Percentiles rank a stretch among this genome's conserved stretches.
Conservation (phyloP, 37 sponge, comb jelly and placozoan genomes). For the Agelas oroides region DNA sequence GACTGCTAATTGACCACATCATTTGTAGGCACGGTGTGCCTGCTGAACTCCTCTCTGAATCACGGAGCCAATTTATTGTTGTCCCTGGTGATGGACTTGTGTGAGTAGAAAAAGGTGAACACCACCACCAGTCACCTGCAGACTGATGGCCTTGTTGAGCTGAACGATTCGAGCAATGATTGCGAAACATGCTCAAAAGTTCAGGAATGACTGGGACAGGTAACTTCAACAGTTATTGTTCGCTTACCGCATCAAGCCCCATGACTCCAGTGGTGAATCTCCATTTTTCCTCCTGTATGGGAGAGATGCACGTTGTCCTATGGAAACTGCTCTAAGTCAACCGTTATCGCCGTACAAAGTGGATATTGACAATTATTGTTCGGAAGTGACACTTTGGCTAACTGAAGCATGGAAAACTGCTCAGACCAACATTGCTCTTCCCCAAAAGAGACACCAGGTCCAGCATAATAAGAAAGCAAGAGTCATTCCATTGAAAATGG, state of each 20-base stretch:
- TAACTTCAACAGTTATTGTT: constrained; percentile 35
- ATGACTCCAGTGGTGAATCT: constrained; percentile 24
- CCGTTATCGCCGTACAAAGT: background rate
- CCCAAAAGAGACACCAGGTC: too few relatives aligned
- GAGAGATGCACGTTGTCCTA: constrained; percentile 35
- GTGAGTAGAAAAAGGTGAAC: constrained; percentile 28
- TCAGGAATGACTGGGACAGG: constrained; percentile 50
- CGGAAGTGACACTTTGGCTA: too few relatives aligned
- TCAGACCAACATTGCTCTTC: too few relatives aligned
- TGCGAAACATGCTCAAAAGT: constrained; percentile 17
- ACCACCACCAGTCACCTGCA: constrained; percentile 65
- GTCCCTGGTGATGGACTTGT: background rate
- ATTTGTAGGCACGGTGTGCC: constrained; percentile 46
- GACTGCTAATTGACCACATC: constrained; percentile 17
- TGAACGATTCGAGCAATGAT: constrained; percentile 40
- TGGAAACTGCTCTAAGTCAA: background rate
- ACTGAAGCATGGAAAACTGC: too few relatives aligned
- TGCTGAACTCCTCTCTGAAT: constrained; percentile 17
- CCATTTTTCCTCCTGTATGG: constrained; percentile 58
- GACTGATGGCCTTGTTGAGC: constrained; percentile 64
- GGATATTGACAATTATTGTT: too few relatives aligned
- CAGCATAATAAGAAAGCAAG: too few relatives aligned
- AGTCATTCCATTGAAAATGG: too few relatives aligned
- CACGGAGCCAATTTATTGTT: too few relatives aligned
- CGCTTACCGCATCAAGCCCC: constrained; percentile 35